Conservation (phyloP, 2,888 invertebrate species). For the Diaphora mendica region DNA sequence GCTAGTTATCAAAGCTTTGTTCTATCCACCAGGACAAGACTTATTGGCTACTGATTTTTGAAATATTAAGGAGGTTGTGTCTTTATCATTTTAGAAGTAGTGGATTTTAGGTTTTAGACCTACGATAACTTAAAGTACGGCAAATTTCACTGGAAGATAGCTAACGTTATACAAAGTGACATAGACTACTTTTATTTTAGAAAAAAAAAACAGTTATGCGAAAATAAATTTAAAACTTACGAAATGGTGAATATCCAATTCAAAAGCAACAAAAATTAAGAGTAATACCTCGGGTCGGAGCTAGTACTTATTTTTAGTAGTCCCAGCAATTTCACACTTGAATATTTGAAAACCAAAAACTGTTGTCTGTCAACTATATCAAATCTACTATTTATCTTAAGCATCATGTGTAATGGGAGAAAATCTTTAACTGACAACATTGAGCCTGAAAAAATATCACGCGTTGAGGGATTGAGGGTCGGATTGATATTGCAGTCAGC, state of each 20-base stretch:
- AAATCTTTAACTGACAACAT: slow-evolving; percentile 31
- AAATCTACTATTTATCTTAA: slow-evolving; percentile 24
- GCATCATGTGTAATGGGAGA: slow-evolving; percentile 32
- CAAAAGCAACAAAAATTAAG: too few species aligned
- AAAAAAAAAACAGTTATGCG: too few species aligned
- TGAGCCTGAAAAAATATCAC: slow-evolving; percentile 27
- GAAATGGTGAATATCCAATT: too few species aligned
- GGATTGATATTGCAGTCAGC: slow-evolving; percentile 44
- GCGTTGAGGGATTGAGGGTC: slow-evolving; percentile 35
- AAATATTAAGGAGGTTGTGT: slow-evolving; percentile 33
- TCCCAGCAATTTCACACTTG: not conserved
- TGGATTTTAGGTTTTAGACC: too few species aligned
- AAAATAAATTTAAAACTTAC: too few species aligned
- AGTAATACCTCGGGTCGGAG: too few species aligned
- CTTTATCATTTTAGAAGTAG: slow-evolving; percentile 5
- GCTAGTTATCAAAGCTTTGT: slow-evolving; percentile 52
- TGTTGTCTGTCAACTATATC: not conserved
- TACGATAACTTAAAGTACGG: too few species aligned
- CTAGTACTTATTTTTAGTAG: too few species aligned
- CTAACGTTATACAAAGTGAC: too few species aligned
- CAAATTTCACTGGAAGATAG: too few species aligned
- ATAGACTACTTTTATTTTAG: too few species aligned
- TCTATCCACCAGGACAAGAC: slow-evolving; percentile 44
- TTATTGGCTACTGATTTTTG: slow-evolving; percentile 50
- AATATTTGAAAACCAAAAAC: not conserved